These are phyloP conservation scores for Centrocercus urophasianus DNA, from an alignment of 2,113 vertebrate genomes.

Conservation along the genomic window DNA sequence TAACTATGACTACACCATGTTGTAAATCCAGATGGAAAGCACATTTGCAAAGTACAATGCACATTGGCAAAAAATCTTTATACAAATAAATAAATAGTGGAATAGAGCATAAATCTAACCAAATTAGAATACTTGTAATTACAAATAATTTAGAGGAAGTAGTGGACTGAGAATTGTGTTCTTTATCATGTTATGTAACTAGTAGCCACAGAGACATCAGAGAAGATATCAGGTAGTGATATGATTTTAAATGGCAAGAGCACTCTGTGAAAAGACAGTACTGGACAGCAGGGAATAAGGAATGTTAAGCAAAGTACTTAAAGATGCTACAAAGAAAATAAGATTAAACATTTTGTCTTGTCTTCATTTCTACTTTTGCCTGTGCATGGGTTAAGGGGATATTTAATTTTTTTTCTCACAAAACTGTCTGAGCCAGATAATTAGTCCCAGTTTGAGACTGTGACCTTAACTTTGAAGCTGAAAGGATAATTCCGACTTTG, in stretches of 20 bases:
- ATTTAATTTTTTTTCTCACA: neutral
- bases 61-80: conserved; percentile 20
- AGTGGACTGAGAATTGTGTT: neutral
- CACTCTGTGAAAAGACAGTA: neutral
- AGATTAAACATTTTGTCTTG: neutral
- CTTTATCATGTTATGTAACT: neutral
- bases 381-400: neutral
- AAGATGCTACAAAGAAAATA: neutral
- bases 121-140: conserved; percentile 62
- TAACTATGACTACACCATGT: conserved; percentile 43
- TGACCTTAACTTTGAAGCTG: neutral
- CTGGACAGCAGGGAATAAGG: neutral
- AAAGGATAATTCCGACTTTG: neutral
- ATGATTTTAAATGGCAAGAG: neutral
- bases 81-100: neutral
- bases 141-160: conserved; percentile 40
- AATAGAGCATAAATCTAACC: conserved; percentile 45
- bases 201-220: neutral
- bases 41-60: conserved; percentile 2
- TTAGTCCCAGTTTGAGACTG: neutral
- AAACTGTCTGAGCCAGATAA: neutral
- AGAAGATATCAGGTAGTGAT: neutral
- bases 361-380: neutral
- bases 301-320: neutral
- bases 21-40: conserved; percentile 51